phyloP scores from a whole-genome alignment of 2,113 vertebrate species.

The Elephantulus edwardii region DNA sequence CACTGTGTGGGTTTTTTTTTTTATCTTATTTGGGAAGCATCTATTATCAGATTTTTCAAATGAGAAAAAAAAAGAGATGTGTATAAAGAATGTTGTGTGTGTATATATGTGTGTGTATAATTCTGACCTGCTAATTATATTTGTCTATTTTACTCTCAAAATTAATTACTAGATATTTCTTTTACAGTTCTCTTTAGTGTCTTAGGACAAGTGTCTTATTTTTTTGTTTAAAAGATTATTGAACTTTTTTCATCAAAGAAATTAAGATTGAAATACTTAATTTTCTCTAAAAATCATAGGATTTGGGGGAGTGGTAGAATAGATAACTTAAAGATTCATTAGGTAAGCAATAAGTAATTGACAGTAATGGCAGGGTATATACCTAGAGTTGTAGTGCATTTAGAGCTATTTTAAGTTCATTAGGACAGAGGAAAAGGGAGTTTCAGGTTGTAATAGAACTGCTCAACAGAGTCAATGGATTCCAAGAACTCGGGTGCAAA shows the following conservation, averaged over 20 bases:
- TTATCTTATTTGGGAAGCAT: background rate
- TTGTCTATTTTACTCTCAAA: no score
- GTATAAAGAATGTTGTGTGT: no score
- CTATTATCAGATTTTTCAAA: background rate
- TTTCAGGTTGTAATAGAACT: background rate
- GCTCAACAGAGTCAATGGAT: background rate
- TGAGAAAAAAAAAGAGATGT: no score
- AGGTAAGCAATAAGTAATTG: background rate
- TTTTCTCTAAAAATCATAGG: background rate
- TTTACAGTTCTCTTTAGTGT: no score
- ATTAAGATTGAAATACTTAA: background rate
- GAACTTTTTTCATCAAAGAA: slow-evolving; percentile 7
- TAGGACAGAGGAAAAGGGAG: background rate
- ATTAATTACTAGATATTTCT: no score
- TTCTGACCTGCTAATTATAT: no score
- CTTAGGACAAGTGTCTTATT: no score
- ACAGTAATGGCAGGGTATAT: background rate
- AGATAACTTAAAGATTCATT: background rate
- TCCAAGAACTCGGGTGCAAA: background rate
- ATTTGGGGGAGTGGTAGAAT: background rate
- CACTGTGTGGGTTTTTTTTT: background rate
- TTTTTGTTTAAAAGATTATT: no score
- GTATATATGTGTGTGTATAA: no score
- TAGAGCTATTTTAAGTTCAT: background rate
- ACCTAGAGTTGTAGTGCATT: background rate